Evolutionary conservation across 2,113 vertebrate species (phyloP), one percentile per base, ranked within the genome.

Genomic region (Oryzias melastigma): DNA sequence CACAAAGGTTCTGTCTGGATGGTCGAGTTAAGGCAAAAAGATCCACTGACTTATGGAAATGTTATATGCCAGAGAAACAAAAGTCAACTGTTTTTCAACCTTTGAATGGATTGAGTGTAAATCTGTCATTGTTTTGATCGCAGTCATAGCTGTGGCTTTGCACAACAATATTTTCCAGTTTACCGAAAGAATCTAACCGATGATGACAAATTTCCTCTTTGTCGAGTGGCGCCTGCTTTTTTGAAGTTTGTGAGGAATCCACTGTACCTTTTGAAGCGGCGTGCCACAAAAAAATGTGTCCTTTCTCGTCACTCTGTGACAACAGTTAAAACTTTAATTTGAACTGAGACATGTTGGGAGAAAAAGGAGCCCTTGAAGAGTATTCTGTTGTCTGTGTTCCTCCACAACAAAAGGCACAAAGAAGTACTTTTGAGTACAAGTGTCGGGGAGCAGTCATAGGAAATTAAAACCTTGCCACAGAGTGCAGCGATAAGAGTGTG

Each of bases 391-490:
- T 58, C 56, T 59, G 19, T 67, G 43, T 22, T 64, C 49, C 22
- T 59, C 22, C 46, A 42, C 44, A 53, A 20, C 51, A 52, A 44
- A 43, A 47, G n/a, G 8, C 8, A n/a, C 46, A 18, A 47, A 46
- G 16, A 46, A 46, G 8, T 17, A 46, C 55, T 60, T 82, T 79
- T 52, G 24, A 49, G 52, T 46, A 58, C 41, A 65, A 47, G 75
- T 76, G 61, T 73, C 77, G 54, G 72, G 46, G 52, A 70, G 78
- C 71, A 57, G 72, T 55, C 52, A 56, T 43, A 73, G 74, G 54
- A 79, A 86, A 87, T 85, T 73, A 83, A 78, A 56, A 66, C 56
- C 25, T 54, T 58, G 50, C 52, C 76, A 73, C 58, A 67, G 59
- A 77, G 59, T 57, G 56, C 14, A 42, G 59, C 52, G 62, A 67